Conservation (phyloP, 2,888 invertebrate species). For the Heteropelma amictum region DNA sequence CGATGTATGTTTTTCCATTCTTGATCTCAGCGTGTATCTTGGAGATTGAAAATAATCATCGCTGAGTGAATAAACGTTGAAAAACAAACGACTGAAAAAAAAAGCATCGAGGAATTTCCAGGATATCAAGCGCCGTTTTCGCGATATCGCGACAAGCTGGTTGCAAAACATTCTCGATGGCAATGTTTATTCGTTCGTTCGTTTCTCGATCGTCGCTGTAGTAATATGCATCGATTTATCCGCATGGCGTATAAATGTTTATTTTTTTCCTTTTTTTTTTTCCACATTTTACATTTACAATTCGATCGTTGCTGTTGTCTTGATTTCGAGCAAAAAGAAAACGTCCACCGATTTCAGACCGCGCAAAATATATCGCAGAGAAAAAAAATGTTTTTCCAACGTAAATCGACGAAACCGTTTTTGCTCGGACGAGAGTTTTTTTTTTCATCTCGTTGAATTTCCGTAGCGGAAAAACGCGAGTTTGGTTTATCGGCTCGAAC, state of each 20-base stretch:
- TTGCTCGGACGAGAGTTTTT: no score
- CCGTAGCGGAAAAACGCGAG: no score
- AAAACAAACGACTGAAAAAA: background rate
- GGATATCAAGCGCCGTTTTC: constrained; percentile 22
- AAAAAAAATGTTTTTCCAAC: no score
- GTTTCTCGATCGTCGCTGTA: constrained; percentile 62
- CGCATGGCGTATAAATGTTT: constrained; percentile 66
- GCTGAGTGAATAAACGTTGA: background rate
- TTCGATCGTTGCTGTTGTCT: no score
- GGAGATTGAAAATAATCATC: constrained; percentile 45
- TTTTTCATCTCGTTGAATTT: no score
- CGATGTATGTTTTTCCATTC: background rate
- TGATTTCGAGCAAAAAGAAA: no score
- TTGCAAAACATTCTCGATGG: constrained; percentile 62
- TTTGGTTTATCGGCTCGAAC: no score
- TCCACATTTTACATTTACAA: constrained; percentile 5
- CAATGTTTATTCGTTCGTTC: constrained; percentile 47
- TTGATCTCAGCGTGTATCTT: constrained; percentile 55
- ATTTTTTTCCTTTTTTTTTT: constrained; percentile 41
- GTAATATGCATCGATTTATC: constrained; percentile 65
- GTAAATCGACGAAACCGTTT: no score
- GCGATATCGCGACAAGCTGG: constrained; percentile 27
- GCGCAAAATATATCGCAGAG: no score
- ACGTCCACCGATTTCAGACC: no score
- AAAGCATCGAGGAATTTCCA: constrained; percentile 39